Evolutionary conservation across 1,140 invertebrate genomes (phyloP), one percentile per base, ranked within the genome.

Genomic region (Drosophila persimilis): DNA sequence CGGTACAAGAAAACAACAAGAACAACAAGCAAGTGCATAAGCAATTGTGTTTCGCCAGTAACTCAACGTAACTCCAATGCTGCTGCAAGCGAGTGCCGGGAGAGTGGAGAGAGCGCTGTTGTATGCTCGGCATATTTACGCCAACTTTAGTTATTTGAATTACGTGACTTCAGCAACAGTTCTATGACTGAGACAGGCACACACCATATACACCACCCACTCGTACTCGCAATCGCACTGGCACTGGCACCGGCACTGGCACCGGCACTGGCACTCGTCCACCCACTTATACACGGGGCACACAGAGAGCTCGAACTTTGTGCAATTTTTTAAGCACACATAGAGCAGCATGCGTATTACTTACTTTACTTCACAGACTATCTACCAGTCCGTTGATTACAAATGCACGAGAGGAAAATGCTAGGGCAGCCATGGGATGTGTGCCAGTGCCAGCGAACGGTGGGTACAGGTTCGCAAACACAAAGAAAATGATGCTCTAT

Each of bases 71-170:
- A 15, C 52, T 47, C 8, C 35, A 39, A 39, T 39, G 35, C 35
- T 35, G 31, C 29, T 55, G 45, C 46, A 39, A 24, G 45, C 13
- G 44, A 8, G 29, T 29, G 8, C 44, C 46, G 51, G 31, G 29
- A n/a, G 29, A 22, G 24, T 31, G 43, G 43, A 39, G 43, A 55
- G 20, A 35, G 20, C 39, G 53, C 31, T 39, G 35, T 39, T 39
- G 35, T 80, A 80, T 85, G 77, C 83, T 65, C 65, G 73, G 83
- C 83, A 86, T 86, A 86, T 86, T 86, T 86, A 86, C 83, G 83
- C 78, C 83, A 86, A 86, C 78, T 86, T 86, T 88, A 86, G 83
- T 86, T 86, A 88, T 86, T 86, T 86, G 83, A 86, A 86, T 86
- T 86, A 86, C 83, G 83, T 86, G 83, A 86, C 83, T 86, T 86